A percentile compares a stretch with the other conserved stretches of the same genome.
These are phyloP conservation scores for Lasioglossum figueresi DNA, from an alignment of 2,888 invertebrate species.

Conservation along the genomic window DNA sequence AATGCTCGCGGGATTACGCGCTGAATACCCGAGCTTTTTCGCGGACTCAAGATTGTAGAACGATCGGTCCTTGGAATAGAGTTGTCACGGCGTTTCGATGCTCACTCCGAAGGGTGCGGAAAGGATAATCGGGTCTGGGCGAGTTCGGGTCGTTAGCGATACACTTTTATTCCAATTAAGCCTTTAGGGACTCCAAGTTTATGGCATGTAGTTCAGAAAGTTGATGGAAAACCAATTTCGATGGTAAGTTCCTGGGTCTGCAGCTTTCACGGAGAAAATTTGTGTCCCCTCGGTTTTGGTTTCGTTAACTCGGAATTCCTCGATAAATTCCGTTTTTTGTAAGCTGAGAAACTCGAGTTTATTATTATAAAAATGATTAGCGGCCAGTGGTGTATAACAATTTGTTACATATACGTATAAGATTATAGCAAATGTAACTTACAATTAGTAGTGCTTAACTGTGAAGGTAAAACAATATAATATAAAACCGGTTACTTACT, in stretches of 20 bases:
- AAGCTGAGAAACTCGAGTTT: background rate
- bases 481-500: too few species aligned
- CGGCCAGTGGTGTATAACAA: too few species aligned
- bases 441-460: background rate
- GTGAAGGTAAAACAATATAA: background rate
- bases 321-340: background rate
- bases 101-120: background rate
- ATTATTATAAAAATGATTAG: background rate
- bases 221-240: background rate
- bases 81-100: background rate
- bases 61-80: background rate
- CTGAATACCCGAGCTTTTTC: background rate
- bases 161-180: constrained; percentile 10
- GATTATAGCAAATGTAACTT: too few species aligned
- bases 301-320: background rate
- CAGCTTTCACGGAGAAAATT: background rate
- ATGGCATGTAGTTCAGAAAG: background rate
- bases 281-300: background rate
- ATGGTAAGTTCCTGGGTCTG: background rate
- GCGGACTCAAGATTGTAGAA: background rate
- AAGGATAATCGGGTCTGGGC: background rate
- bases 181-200: background rate
- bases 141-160: constrained; percentile 4
- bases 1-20: background rate
- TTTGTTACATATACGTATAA: too few species aligned